A percentile compares a stretch with the other conserved stretches of the same genome.
Conservation (phyloP, 1,140 invertebrate species). For the Pseudachorutes palmiensis region DNA sequence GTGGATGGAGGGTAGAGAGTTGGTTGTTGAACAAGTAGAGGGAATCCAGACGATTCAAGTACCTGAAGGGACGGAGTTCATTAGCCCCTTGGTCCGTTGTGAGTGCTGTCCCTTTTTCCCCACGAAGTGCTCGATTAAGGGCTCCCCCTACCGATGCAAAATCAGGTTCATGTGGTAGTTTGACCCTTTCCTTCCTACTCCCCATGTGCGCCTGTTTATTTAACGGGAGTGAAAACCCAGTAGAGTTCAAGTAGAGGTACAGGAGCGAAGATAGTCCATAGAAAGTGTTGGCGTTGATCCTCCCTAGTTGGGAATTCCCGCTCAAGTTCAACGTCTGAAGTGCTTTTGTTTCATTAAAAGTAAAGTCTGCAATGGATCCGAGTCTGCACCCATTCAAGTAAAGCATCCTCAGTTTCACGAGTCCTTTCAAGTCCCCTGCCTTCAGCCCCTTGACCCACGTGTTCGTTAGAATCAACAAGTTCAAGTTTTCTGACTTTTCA, state of each 20-base stretch:
- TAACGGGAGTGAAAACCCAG: background rate
- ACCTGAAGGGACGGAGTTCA: conserved; percentile 23
- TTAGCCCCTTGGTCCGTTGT: background rate
- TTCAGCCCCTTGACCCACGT: background rate
- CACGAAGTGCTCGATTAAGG: background rate
- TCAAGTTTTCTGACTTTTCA: conserved; percentile 8
- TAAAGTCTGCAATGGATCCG: conserved; percentile 14
- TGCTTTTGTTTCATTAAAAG: background rate
- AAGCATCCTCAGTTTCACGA: conserved; percentile 11
- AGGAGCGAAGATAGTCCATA: conserved; percentile 13
- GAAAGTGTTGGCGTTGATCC: conserved; percentile 17
- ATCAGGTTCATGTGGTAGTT: background rate
- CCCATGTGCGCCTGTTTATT: background rate
- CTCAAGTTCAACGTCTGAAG: conserved; percentile 8
- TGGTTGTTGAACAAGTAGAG: conserved; percentile 13
- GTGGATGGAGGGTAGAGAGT: conserved; percentile 1
- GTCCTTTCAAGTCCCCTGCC: conserved; percentile 3
- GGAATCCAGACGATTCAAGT: background rate
- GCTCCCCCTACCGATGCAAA: background rate
- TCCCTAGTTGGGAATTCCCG: background rate
- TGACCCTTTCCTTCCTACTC: background rate
- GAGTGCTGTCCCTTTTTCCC: background rate
- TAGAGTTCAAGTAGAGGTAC: background rate
- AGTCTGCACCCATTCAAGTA: conserved; percentile 8
- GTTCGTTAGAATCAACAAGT: background rate